Percentiles rank a stretch among this genome's conserved stretches.
These are phyloP conservation scores for Glandiceps talaboti DNA, from an alignment of 53 echinoderm and acorn worm genomes.

Conservation along the genomic window DNA sequence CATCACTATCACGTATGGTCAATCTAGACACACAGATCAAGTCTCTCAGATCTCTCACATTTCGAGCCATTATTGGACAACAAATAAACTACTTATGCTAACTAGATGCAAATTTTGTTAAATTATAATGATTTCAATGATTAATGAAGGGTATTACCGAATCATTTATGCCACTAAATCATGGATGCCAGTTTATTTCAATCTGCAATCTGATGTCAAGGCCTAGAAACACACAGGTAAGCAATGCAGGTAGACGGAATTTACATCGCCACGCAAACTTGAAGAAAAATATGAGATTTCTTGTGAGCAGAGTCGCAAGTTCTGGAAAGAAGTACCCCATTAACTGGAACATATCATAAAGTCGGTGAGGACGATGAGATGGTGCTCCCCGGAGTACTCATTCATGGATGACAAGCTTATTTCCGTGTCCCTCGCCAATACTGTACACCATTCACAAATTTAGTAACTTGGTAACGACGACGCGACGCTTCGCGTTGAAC, in stretches of 20 bases:
- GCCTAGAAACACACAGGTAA: conserved; percentile 65
- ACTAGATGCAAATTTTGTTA: too few relatives aligned
- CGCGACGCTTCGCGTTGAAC: too few relatives aligned
- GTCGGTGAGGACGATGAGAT: too few relatives aligned
- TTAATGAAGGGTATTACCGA: not conserved
- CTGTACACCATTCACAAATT: too few relatives aligned
- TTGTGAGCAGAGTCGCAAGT: conserved; percentile 26
- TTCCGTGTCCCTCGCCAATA: too few relatives aligned
- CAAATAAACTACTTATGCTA: too few relatives aligned
- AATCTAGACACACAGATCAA: conserved; percentile 89
- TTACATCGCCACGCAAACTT: conserved; percentile 83
- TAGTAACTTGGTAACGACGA: too few relatives aligned
- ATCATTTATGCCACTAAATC: not conserved
- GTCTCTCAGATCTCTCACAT: conserved; percentile 80
- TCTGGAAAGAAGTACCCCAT: not conserved
- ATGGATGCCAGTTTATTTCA: conserved; percentile 57
- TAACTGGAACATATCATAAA: not conserved
- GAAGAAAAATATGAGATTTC: conserved; percentile 86
- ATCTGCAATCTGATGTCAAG: conserved; percentile 80
- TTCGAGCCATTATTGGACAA: conserved; percentile 83
- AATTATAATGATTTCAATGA: not conserved
- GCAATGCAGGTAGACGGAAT: conserved; percentile 67
- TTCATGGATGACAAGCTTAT: too few relatives aligned
- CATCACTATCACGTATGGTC: conserved; percentile 75
- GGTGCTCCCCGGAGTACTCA: too few relatives aligned